Evolutionary conservation across 2,888 invertebrate species (phyloP).

Genomic region (Bimastos eiseni): DNA sequence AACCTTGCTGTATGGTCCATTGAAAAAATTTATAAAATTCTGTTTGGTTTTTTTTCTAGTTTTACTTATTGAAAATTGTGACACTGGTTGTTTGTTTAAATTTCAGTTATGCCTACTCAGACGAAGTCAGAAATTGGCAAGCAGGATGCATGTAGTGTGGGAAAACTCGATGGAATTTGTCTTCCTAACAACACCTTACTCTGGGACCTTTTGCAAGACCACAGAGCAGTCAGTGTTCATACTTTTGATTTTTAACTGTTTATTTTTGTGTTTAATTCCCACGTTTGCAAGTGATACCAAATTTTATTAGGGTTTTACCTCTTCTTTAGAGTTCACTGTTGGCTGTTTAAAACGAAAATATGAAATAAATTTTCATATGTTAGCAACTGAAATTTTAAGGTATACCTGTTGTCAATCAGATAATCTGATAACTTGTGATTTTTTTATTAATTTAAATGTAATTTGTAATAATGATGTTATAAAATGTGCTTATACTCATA

Average conservation of each 20-base stretch:
- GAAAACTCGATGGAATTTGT: slow-evolving; percentile 69
- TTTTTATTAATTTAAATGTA: neutral
- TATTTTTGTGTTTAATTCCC: too few species aligned
- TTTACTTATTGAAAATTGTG: neutral
- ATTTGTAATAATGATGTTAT: neutral
- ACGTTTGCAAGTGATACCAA: neutral
- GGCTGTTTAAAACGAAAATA: neutral
- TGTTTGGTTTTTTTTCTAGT: neutral
- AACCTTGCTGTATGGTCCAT: too few species aligned
- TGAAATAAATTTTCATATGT: neutral
- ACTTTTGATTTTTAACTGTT: neutral
- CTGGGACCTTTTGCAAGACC: slow-evolving; percentile 89
- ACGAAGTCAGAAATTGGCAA: slow-evolving; percentile 15
- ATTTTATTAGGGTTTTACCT: neutral
- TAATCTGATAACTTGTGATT: neutral
- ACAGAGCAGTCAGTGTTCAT: slow-evolving; percentile 51
- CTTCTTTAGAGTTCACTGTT: neutral
- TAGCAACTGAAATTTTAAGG: neutral
- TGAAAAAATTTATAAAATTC: too few species aligned
- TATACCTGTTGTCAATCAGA: too few species aligned
- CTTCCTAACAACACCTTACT: slow-evolving; percentile 87
- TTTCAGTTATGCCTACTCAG: slow-evolving; percentile 4
- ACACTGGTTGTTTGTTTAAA: neutral
- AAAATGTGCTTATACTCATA: neutral
- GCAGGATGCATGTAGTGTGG: neutral